Evolutionary conservation across 2,797 vertebrate genomes (phyloP), one percentile per base, ranked within the genome.

Genomic region (Urophycis tenuis): DNA sequence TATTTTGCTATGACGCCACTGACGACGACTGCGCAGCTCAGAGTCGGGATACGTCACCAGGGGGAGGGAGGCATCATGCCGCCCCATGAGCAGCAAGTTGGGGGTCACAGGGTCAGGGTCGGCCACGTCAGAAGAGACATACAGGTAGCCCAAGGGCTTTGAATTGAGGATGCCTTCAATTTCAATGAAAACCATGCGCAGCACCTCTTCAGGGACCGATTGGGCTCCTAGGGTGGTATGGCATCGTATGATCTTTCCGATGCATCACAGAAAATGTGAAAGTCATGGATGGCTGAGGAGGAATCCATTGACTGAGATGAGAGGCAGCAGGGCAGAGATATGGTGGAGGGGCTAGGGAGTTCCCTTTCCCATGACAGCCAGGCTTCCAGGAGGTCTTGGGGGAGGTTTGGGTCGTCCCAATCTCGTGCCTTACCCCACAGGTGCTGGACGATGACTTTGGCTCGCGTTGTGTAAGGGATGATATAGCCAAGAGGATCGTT

Each of bases 261-360:
- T 15, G 72, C 33, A 36, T 76, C 41, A 36, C 67, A 31, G 3
- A 81, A 79, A 15, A 82, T n/a, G 22, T 82, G 75, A 14, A 75
- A 29, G 3, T 82, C 74, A 25, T 5, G 19, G 25, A 5, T 70
- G 1, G 11, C 5, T 1, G 19, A 15, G 0, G 60, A 41, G 12
- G 12, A 15, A 2, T 41, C 39, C 35, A 36, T 7, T 12, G 39
- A 14, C 39, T 41, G 39, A 11, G 39, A 11, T 25, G 29, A 8
- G n/a, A 10, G 29, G 9, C 64, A 69, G 22, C n/a, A n/a, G 64
- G 35, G 31, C 30, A 77, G 29, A 6, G 17, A 31, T 10, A 60
- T 22, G 17, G 30, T 34, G 11, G 31, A 34, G 15, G 34, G 71
- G 32, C 4, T 31, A 72, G 32, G 71, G 33, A 71, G 69, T 30